Evolutionary conservation across 2,113 vertebrate species (phyloP), one percentile per base, ranked within the genome.

Genomic region (Brachypodius melanocephalos): DNA sequence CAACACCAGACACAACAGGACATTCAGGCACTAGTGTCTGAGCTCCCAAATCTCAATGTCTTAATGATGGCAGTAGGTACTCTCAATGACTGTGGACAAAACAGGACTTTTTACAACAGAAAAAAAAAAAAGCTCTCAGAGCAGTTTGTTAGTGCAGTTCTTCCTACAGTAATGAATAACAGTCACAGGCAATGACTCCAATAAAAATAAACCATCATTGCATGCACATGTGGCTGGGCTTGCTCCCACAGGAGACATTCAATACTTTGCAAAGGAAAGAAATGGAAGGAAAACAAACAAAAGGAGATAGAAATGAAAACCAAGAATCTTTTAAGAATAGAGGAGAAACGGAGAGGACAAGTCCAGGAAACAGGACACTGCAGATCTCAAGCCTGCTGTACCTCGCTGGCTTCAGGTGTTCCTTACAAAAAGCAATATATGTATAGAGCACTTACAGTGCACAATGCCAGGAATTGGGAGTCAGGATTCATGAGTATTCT

Each of bases 111-210:
- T 91, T 86, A 92, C 67, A 74, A 94, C 51, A 89, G 85, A 31
- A 74, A 43, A 54, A 31, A 74, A 43, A 54, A 58, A 45, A 66
- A 49, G 29, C 21, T 54, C 67, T 79, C 20, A 22, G 52, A 81
- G 71, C 58, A 88, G 46, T 93, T 93, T 91, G 62, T 91, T 90
- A 92, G 54, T 36, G 66, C 68, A 93, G 82, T 52, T 96, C 93
- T 95, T 94, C 89, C 88, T 95, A 95, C 25, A 91, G 92, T 93
- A 96, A 96, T 80, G 92, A 97, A 59, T 77, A 97, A 96, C 93
- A 92, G 79, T 59, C 66, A 45, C 66, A 81, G 89, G 93, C 90
- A 91, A 92, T n/a, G 95, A 80, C 57, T 82, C 79, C 38, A 97
- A 90, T 93, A 94, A 96, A 96, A 97, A 96, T 94, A 97, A 74